Percentiles rank a stretch among this genome's conserved stretches.
phyloP scores from a whole-genome alignment of 2,113 vertebrate species.

The Oplegnathus fasciatus region DNA sequence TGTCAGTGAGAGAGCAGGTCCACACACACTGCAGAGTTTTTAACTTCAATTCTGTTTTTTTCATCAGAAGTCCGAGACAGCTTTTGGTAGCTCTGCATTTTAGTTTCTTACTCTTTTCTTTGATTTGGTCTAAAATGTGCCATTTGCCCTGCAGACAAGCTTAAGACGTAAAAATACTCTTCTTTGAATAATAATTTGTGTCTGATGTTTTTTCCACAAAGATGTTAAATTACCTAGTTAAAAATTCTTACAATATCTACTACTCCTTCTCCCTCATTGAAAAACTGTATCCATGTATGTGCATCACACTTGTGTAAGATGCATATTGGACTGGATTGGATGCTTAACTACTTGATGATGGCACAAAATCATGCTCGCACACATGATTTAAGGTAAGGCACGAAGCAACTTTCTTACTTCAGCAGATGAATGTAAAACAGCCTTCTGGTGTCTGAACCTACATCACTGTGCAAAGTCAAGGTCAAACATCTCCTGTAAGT shows the following conservation, averaged over 20 bases:
- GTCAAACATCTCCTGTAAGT: too few species aligned
- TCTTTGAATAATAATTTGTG: not conserved
- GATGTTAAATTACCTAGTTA: too few species aligned
- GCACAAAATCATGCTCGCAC: too few species aligned
- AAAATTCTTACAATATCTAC: too few species aligned
- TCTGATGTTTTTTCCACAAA: not conserved
- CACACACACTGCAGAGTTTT: conserved; percentile 4
- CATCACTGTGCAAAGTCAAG: not conserved
- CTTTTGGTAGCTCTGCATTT: not conserved
- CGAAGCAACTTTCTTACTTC: not conserved
- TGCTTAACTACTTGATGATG: too few species aligned
- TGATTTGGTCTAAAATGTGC: not conserved
- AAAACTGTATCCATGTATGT: too few species aligned
- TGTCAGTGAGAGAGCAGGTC: conserved; percentile 14
- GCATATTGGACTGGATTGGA: too few species aligned
- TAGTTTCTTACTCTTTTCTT: not conserved
- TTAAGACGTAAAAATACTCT: too few species aligned
- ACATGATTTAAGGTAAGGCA: not conserved
- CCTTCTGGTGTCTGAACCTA: not conserved
- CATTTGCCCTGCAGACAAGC: too few species aligned
- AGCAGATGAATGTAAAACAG: not conserved
- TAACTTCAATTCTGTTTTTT: not conserved
- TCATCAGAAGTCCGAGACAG: not conserved
- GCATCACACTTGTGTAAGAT: too few species aligned
- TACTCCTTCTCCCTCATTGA: too few species aligned